Evolutionary conservation across 2,113 vertebrate species (phyloP).

Genomic region (Casuarius casuarius): DNA sequence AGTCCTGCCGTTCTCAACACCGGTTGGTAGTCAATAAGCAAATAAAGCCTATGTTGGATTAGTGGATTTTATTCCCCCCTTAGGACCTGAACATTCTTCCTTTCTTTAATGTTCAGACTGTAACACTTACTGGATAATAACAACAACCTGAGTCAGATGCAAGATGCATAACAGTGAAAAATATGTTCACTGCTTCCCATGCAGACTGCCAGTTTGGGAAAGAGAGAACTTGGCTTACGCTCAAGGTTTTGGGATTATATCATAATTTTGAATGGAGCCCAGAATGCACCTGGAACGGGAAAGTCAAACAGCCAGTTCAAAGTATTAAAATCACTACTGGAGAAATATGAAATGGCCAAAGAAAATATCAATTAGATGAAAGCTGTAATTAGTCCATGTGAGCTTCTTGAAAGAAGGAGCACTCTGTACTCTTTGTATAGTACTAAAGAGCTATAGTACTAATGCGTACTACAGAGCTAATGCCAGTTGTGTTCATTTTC

Average conservation of each 20-base stretch:
- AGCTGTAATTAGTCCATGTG: neutral
- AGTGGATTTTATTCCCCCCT: conserved; percentile 57
- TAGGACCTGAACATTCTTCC: conserved; percentile 44
- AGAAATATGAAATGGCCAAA: neutral
- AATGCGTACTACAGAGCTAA: neutral
- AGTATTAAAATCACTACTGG: conserved; percentile 9
- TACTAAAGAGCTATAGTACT: neutral
- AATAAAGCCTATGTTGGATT: conserved; percentile 65
- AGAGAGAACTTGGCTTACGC: conserved; percentile 1
- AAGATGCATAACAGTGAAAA: conserved; percentile 45
- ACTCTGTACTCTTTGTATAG: neutral
- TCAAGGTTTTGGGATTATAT: conserved; percentile 33
- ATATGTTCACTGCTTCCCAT: conserved; percentile 36
- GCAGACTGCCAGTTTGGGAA: conserved; percentile 50
- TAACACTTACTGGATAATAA: conserved; percentile 58
- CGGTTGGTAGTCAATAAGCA: conserved; percentile 54
- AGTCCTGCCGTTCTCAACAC: conserved; percentile 7
- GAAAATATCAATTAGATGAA: neutral
- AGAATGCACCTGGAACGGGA: conserved; percentile 11
- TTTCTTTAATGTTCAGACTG: conserved; percentile 49
- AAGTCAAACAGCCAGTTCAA: conserved; percentile 7
- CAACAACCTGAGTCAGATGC: conserved; percentile 49
- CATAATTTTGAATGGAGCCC: neutral
- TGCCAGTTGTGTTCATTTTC: neutral
- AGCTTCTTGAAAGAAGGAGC: neutral